Conservation (phyloP, 2,888 invertebrate genomes). For the Phania funesta region DNA sequence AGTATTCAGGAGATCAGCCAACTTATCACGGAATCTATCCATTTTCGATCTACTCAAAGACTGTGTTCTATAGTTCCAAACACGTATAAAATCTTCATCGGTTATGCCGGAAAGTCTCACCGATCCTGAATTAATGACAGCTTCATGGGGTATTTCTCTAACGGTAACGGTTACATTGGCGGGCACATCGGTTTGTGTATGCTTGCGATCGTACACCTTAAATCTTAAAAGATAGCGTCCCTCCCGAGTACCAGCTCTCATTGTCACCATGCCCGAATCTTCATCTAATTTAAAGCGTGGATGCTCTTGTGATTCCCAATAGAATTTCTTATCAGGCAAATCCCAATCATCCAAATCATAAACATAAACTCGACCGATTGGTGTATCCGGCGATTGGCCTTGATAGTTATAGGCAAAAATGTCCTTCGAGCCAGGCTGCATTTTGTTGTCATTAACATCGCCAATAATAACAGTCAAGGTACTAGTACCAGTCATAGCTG, state of each 20-base stretch:
- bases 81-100: constrained; percentile 97
- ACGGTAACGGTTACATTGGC: constrained; percentile 98
- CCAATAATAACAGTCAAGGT: constrained; percentile 98
- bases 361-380: constrained; percentile 97
- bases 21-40: constrained; percentile 92
- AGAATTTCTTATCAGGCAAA: constrained; percentile 97
- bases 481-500: constrained; percentile 97
- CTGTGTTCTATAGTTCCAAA: constrained; percentile 95
- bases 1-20: constrained; percentile 91
- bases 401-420: constrained; percentile 98
- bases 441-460: constrained; percentile 98
- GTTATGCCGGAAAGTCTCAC: constrained; percentile 95
- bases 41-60: constrained; percentile 92
- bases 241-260: constrained; percentile 95
- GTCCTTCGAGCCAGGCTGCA: constrained; percentile 98
- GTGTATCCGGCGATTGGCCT: constrained; percentile 93
- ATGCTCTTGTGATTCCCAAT: constrained; percentile 94
- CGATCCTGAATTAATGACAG: constrained; percentile 97
- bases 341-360: constrained; percentile 99
- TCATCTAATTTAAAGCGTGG: constrained; percentile 93
- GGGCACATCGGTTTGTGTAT: constrained; percentile 96
- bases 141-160: constrained; percentile 96
- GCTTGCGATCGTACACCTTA: constrained; percentile 95
- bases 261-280: constrained; percentile 96
- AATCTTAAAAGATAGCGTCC: constrained; percentile 91